Evolutionary conservation across 2,797 vertebrate species (phyloP), one percentile per base, ranked within the genome.

Genomic region (Chanos chanos): DNA sequence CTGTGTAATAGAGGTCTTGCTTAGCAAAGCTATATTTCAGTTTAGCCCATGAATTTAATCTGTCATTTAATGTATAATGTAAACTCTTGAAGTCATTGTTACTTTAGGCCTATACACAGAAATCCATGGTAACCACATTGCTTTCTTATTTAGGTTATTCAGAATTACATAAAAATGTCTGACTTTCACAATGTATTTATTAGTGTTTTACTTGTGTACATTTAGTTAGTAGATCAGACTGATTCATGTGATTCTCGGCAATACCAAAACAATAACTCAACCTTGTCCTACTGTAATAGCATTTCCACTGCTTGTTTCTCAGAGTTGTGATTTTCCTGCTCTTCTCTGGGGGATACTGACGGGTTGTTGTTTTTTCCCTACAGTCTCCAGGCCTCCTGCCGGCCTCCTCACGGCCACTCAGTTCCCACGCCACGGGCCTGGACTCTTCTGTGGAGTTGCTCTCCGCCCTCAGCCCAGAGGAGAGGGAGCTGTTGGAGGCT

Each of bases 391-490:
- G 81, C 0, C 75, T 73, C 34, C 68, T 71, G 53, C 65, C 50
- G 0, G 21, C 6, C 0, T 53, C 73, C 12, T 66, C 77, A 0
- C 64, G 37, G 18, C 72, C 71, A 8, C 74, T 79, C 1, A 24
- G 70, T 57, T 76, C 80, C 70, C 70, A 60, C 66, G 70, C 71
- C 12, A 67, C 61, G 3, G 67, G 73, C 27, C 72, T 63, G 0
- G 93, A 94, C 81, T 89, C 87, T 0, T 83, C 89, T 0, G 73
- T 80, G 12, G 94, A 98, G 65, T 88, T 98, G 15, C 86, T 98
- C 16, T 89, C 87, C 0, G 94, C 92, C 0, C 85, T 97, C 73
- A 94, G 88, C 80, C 85, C 87, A 7, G 93, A 95, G 71, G 96
- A 98, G 74, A 84, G 88, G 59, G 91, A 93, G 58, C 87, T 97